Percentiles rank a stretch among this genome's conserved stretches.
phyloP scores from a whole-genome alignment of 53 echinoderm and acorn worm species.

The Echinometra lucunter region DNA sequence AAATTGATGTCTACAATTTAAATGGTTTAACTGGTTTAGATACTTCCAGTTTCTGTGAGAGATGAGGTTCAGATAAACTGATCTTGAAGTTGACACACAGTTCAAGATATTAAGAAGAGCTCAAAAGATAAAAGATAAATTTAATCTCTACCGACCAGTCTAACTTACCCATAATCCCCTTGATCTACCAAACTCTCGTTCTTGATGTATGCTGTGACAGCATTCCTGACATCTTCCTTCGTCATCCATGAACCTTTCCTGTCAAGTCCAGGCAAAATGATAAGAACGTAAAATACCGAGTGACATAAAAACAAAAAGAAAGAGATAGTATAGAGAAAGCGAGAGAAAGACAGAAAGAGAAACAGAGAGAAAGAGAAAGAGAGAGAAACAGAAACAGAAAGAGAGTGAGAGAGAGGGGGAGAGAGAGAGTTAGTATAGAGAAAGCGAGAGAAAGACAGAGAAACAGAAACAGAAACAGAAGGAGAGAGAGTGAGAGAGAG shows the following conservation, averaged over 20 bases:
- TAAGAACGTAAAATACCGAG: too few relatives aligned
- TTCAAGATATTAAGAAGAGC: too few relatives aligned
- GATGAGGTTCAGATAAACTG: too few relatives aligned
- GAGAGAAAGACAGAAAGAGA: too few relatives aligned
- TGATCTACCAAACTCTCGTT: slow-evolving; percentile 78
- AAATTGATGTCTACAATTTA: too few relatives aligned
- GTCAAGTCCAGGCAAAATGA: background rate
- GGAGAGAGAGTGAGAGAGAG: background rate
- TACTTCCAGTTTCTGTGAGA: too few relatives aligned
- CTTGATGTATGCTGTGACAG: slow-evolving; percentile 89
- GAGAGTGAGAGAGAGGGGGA: background rate
- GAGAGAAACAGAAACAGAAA: background rate
- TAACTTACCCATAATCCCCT: slow-evolving; percentile 73
- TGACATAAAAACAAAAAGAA: background rate
- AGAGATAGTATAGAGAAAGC: background rate
- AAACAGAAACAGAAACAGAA: too few relatives aligned
- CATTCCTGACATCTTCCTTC: slow-evolving; percentile 79
- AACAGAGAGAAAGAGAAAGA: background rate
- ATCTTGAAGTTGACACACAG: too few relatives aligned
- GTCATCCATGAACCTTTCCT: slow-evolving; percentile 92
- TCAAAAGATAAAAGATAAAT: too few relatives aligned
- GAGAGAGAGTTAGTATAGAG: too few relatives aligned
- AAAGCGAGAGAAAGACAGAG: background rate
- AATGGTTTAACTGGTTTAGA: too few relatives aligned
- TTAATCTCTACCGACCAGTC: background rate